Evolutionary conservation across 2,888 invertebrate species (phyloP).

Genomic region (Drosophila mercatorum): DNA sequence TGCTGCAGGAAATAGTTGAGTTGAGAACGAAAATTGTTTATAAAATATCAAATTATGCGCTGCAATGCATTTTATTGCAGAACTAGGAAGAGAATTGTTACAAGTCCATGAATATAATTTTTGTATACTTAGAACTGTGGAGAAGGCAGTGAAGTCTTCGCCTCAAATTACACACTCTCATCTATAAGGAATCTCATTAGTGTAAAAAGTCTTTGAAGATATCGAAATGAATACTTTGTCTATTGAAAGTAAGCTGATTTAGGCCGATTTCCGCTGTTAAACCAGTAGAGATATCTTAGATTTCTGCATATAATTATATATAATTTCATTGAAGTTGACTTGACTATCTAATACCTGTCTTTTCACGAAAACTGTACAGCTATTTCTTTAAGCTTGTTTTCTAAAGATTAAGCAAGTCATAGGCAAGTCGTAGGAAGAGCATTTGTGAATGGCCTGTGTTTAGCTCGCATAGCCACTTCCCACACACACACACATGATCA

Average conservation of each 20-base stretch:
- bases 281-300: background rate
- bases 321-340: background rate
- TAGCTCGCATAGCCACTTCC: constrained; percentile 29
- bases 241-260: background rate
- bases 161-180: background rate
- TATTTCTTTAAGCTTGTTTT: constrained; percentile 4
- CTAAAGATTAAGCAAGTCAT: constrained; percentile 26
- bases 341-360: background rate
- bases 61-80: background rate
- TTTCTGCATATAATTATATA: background rate
- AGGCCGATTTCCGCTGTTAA: background rate
- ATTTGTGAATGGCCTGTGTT: constrained; percentile 31
- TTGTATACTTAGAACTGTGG: background rate
- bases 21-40: background rate
- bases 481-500: constrained; percentile 24
- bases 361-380: background rate
- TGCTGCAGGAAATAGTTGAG: background rate
- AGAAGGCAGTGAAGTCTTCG: background rate
- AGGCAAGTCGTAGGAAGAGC: constrained; percentile 48
- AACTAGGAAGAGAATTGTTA: background rate
- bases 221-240: background rate
- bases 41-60: background rate
- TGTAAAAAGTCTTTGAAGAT: background rate
- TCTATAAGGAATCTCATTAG: background rate
- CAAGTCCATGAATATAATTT: background rate